Evolutionary conservation across 2,113 vertebrate species (phyloP).

Genomic region (Pelodiscus sinensis): DNA sequence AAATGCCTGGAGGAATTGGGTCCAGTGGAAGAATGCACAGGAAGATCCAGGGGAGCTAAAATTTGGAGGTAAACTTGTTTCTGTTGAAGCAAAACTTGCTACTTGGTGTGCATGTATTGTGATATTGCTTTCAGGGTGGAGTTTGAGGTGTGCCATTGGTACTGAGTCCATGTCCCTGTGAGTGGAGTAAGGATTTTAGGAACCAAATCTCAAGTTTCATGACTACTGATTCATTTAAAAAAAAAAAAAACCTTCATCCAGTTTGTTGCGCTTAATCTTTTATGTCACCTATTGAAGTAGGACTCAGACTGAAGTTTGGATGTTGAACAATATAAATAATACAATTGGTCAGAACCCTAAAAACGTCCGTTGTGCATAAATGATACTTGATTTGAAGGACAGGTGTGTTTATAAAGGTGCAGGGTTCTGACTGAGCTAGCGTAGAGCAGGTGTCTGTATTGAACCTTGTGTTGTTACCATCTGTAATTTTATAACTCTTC

Average conservation of each 20-base stretch:
- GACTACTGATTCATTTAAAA: background rate
- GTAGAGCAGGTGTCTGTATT: background rate
- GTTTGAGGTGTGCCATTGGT: background rate
- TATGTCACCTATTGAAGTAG: background rate
- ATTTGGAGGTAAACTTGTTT: constrained; percentile 77
- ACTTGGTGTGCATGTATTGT: background rate
- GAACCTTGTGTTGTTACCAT: background rate
- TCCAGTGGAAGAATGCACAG: constrained; percentile 90
- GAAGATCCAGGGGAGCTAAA: constrained; percentile 87
- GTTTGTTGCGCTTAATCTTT: background rate
- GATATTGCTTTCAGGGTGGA: background rate
- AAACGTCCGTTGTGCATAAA: background rate
- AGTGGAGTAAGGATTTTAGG: background rate
- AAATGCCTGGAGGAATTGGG: constrained; percentile 96
- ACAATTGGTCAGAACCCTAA: background rate
- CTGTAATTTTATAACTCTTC: constrained; percentile 3
- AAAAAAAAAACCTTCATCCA: no score
- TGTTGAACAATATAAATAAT: background rate
- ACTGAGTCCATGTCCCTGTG: background rate
- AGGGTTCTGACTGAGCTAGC: background rate
- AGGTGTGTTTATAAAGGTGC: constrained; percentile 22
- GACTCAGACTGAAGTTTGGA: background rate
- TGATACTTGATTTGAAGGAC: background rate
- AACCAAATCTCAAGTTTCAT: background rate
- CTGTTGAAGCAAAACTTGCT: background rate